Evolutionary conservation across 92 coral and sea anemone genomes (phyloP), one percentile per base, ranked within the genome.

Genomic region (Parazoanthus swiftii): DNA sequence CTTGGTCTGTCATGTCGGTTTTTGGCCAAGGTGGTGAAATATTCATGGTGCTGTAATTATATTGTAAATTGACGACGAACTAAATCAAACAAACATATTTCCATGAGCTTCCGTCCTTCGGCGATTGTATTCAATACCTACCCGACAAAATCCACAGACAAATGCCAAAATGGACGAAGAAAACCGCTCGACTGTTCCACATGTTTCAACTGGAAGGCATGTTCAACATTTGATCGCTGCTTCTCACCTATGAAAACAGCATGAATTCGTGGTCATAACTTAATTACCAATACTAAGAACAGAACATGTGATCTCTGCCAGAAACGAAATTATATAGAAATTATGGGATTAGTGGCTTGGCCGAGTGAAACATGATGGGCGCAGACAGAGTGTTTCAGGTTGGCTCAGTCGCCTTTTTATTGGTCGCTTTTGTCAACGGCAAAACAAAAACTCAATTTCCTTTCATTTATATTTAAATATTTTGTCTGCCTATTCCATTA

Each of bases 51-150:
- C 90, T 83, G 92, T 93, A 95, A 97, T 97, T 95, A 95, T 93
- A 93, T 93, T 97, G 97, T 92, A 95, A 97, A 97, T 97, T 97
- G 96, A 89, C 94, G 94, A 91, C 93, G 95, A 84, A 86, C 86
- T 86, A 95, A 93, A 89, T 93, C 99, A 97, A 97, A 97, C 99
- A 97, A 97, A 93, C 96, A 93, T 82, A 81, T 89, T 86, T 80
- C 88, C 70, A 80, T 51, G 73, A 89, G 92, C 87, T 84, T 84
- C 87, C 87, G 86, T 82, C 71, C 37, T 74, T 79, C 54, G 72
- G 14, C 81, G 75, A 68, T 38, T 51, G 89, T 77, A 79, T 67
- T 74, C 89, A 76, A 85, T 75, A 81, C 92, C 89, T 86, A 90
- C 95, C 98, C 85, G 92, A 90, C 81, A 85, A 87, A 86, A 92